A percentile compares a stretch with the other conserved stretches of the same genome.
phyloP scores from a whole-genome alignment of 2,888 invertebrate species.

The Torymus texanus region DNA sequence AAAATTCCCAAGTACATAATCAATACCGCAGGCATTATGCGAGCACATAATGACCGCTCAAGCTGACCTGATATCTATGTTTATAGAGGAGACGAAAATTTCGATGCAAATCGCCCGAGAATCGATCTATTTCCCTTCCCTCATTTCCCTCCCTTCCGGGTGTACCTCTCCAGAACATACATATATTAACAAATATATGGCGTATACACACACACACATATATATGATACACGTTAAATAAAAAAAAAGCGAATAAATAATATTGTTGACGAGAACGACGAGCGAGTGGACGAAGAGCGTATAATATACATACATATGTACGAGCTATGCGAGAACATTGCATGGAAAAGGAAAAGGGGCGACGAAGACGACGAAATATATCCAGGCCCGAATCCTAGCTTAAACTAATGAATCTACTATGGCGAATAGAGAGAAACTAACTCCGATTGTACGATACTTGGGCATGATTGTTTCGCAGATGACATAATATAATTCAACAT shows the following conservation, averaged over 20 bases:
- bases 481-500: constrained; percentile 54
- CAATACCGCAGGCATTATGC: too few relatives aligned
- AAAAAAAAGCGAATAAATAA: constrained; percentile 11
- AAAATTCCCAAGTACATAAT: too few relatives aligned
- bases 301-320: neutral
- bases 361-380: constrained; percentile 32
- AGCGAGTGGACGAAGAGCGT: neutral
- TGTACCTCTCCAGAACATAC: constrained; percentile 15
- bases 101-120: too few relatives aligned
- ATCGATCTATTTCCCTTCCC: neutral
- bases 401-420: constrained; percentile 37
- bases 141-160: neutral
- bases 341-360: constrained; percentile 2
- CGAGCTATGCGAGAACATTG: neutral
- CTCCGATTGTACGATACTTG: constrained; percentile 55
- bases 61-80: too few relatives aligned
- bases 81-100: too few relatives aligned
- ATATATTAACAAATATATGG: constrained; percentile 25
- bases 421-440: constrained; percentile 41
- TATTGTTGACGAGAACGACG: neutral
- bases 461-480: constrained; percentile 54
- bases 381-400: constrained; percentile 39
- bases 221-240: constrained; percentile 14
- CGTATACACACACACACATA: neutral
- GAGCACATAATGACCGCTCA: too few relatives aligned